phyloP scores from a whole-genome alignment of 2,797 vertebrate genomes.

The Anas capensis region DNA sequence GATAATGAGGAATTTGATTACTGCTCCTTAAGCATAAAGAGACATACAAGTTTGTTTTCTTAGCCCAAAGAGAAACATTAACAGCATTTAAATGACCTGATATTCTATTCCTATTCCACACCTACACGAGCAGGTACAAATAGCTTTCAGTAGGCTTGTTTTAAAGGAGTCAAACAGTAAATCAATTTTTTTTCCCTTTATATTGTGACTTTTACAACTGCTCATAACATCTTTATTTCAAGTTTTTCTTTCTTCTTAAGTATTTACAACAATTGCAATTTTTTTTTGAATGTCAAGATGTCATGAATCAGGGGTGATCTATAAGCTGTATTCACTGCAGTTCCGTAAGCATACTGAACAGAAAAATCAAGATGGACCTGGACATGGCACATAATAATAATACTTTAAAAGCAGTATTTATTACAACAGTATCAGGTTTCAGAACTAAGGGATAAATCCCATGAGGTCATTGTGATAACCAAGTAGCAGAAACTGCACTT shows the following conservation, averaged over 20 bases:
- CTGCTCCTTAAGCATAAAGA: neutral
- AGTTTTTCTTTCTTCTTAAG: neutral
- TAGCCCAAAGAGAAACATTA: neutral
- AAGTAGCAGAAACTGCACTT: neutral
- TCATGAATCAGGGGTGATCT: neutral
- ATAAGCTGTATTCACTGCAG: neutral
- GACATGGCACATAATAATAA: neutral
- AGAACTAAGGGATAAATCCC: neutral
- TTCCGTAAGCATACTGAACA: neutral
- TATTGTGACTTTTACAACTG: neutral
- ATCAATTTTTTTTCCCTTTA: neutral
- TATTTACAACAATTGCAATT: neutral
- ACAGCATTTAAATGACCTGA: fast-evolving
- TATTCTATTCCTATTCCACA: neutral
- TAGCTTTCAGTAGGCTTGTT: neutral
- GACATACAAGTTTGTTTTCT: neutral
- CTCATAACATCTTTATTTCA: neutral
- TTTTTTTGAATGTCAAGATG: neutral
- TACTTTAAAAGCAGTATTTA: neutral
- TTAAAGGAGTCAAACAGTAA: neutral
- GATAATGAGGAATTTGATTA: neutral
- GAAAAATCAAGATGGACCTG: neutral
- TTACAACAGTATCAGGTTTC: neutral
- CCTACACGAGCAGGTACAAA: fast-evolving
- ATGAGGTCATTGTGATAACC: neutral